Evolutionary conservation across 1,140 invertebrate genomes (phyloP).

Genomic region (Microplitis mediator): DNA sequence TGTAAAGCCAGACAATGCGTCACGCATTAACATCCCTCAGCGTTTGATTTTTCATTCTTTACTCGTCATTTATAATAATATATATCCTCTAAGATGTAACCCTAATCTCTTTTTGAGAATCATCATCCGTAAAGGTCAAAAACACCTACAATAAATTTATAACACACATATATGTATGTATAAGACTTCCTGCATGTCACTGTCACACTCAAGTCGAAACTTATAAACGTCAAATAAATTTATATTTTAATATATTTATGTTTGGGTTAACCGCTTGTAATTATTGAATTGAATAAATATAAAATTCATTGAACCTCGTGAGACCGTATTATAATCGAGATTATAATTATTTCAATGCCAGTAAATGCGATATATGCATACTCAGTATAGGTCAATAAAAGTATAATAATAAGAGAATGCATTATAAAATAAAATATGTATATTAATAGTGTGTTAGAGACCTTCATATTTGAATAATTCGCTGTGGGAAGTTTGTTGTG

Average conservation of each 20-base stretch:
- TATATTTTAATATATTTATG: too few relatives aligned
- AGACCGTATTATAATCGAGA: conserved; percentile 6
- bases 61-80: neutral
- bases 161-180: too few relatives aligned
- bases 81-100: neutral
- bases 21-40: neutral
- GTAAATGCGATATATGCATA: neutral
- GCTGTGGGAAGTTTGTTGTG: conserved; percentile 16
- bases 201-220: too few relatives aligned
- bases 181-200: too few relatives aligned
- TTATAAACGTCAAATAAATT: too few relatives aligned
- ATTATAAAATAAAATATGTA: neutral
- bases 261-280: neutral
- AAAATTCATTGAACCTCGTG: neutral
- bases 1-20: neutral
- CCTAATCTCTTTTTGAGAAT: conserved; percentile 1
- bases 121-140: too few relatives aligned
- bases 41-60: conserved; percentile 2
- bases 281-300: neutral
- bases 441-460: conserved; percentile 1
- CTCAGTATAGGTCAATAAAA: neutral
- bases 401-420: neutral
- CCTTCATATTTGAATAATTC: conserved; percentile 19
- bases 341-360: neutral
- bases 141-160: too few relatives aligned